Evolutionary conservation across 2,113 vertebrate species (phyloP), one percentile per base, ranked within the genome.

Genomic region (Synodontis membranacea): DNA sequence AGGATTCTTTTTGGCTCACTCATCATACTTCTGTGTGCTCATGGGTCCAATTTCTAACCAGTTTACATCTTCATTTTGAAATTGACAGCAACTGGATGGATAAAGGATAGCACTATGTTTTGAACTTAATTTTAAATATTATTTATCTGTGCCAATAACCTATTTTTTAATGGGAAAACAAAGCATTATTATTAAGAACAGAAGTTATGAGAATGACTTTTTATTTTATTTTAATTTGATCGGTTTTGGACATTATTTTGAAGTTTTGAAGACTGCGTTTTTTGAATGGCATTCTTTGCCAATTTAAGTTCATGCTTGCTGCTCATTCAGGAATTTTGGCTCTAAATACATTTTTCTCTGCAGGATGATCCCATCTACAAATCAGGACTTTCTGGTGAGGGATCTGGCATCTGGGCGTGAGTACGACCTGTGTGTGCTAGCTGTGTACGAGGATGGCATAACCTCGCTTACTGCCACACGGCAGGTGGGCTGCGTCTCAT

Each of bases 361-460:
- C 89, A 99, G 97, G 94, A 98, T 99, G 97, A 97, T 99, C 81
- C 96, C 97, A 0, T 97, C 97, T 0, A 95, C 92, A 90, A 98
- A 95, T 92, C 96, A 95, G 72, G 97, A 97, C 85, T 97, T 98
- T 94, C 94, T 97, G 92, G 94, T 99, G 84, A 96, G 96, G 0
- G 97, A 98, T 92, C 95, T 99, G 87, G 96, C 94, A 0, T 95
- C 97, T 0, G 96, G 96, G n/a, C 96, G 97, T 0, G 95, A 92
- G 90, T 99, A 99, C 3, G 95, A 99, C 31, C 95, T 99, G 0
- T 99, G 97, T 0, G 97, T 99, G 4, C 93, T 98, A 0, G 96
- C 97, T 0, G 97, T 99, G 4, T 97, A 96, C 0, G 95, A 97
- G 10, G 97, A 98, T 0, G 84, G 95, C 0, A 56, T 95, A 84